Conservation (phyloP, 1,140 invertebrate species). For the Drosophila murphyi region DNA sequence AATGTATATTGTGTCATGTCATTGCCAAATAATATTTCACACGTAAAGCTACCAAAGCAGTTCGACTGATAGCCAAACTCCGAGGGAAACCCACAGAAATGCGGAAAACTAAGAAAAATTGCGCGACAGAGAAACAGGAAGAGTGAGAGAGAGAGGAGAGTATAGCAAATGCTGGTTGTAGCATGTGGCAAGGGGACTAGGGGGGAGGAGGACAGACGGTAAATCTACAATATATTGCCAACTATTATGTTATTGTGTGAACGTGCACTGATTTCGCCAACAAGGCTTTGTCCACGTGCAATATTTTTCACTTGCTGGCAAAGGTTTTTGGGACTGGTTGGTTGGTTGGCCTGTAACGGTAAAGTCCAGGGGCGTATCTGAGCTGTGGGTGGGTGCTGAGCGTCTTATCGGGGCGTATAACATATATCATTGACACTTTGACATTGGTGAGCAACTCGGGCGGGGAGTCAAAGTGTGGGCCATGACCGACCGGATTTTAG, state of each 20-base stretch:
- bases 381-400: slow-evolving; percentile 22
- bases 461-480: slow-evolving; percentile 43
- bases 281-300: slow-evolving; percentile 70
- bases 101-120: slow-evolving; percentile 59
- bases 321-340: background rate
- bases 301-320: slow-evolving; percentile 60
- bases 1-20: slow-evolving; percentile 52
- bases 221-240: slow-evolving; percentile 74
- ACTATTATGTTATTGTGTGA: slow-evolving; percentile 83
- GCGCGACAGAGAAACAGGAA: slow-evolving; percentile 17
- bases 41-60: slow-evolving; percentile 28
- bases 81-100: slow-evolving; percentile 30
- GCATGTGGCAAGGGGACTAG: background rate
- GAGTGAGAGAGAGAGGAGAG: background rate
- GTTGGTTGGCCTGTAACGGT: background rate
- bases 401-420: slow-evolving; percentile 80
- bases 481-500: slow-evolving; percentile 83
- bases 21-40: slow-evolving; percentile 64
- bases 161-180: background rate
- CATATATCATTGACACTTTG: slow-evolving; percentile 84
- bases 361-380: background rate
- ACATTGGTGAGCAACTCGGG: slow-evolving; percentile 57
- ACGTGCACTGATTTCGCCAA: slow-evolving; percentile 74
- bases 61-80: background rate
- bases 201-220: slow-evolving; percentile 24